phyloP scores from a whole-genome alignment of 2,888 invertebrate genomes.

The Caenorhabditis sp. region DNA sequence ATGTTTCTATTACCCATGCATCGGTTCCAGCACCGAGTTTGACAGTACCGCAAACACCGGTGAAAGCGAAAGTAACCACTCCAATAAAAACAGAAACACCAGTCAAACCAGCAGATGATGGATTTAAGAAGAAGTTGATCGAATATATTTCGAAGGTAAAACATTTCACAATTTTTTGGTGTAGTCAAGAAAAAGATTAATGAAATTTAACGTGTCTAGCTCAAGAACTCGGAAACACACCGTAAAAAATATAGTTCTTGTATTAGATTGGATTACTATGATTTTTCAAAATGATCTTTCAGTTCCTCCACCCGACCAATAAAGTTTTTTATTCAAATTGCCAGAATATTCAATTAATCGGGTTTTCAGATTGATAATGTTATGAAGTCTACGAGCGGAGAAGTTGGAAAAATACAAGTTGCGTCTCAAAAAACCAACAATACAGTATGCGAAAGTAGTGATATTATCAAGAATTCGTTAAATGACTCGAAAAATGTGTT shows the following conservation, averaged over 20 bases:
- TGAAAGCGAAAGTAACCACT: background rate
- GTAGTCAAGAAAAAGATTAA: too few relatives aligned
- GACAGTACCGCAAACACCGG: background rate
- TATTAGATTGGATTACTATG: too few relatives aligned
- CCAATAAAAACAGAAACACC: background rate
- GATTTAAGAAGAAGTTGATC: conserved; percentile 7
- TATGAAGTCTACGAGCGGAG: background rate
- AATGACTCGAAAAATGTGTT: conserved; percentile 27
- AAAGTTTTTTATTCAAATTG: too few relatives aligned
- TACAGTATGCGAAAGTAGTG: conserved; percentile 13
- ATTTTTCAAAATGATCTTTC: too few relatives aligned
- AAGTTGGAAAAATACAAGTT: conserved; percentile 2
- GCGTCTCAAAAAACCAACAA: conserved; percentile 21
- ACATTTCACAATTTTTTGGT: conserved; percentile 7
- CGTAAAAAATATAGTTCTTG: too few relatives aligned
- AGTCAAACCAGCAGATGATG: background rate
- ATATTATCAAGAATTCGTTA: conserved; percentile 18
- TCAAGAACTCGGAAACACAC: too few relatives aligned
- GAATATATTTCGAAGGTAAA: background rate
- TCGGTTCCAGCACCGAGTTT: background rate
- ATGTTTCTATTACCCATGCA: background rate
- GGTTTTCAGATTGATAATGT: background rate
- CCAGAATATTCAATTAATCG: too few relatives aligned
- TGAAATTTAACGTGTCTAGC: too few relatives aligned
- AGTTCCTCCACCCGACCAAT: too few relatives aligned